Evolutionary conservation across 2,888 invertebrate species (phyloP).

Genomic region (Bursaphelenchus okinawaensis): DNA sequence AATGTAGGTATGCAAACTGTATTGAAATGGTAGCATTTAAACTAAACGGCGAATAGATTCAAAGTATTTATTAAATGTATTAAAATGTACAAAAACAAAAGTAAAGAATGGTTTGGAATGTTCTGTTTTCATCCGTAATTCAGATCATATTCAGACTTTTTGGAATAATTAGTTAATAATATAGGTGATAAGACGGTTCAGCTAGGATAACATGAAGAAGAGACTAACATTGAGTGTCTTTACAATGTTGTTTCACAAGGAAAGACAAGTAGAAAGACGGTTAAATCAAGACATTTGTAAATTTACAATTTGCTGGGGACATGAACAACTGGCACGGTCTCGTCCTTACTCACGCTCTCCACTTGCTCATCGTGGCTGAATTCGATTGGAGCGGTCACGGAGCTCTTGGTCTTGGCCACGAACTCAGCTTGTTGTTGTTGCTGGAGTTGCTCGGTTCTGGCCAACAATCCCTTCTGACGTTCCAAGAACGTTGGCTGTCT

Average conservation of each 20-base stretch:
- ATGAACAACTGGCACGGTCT: constrained; percentile 15
- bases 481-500: constrained; percentile 16
- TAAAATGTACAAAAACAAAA: too few species aligned
- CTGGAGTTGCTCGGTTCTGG: neutral
- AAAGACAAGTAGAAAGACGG: too few species aligned
- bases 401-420: constrained; percentile 12
- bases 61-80: neutral
- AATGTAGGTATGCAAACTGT: too few species aligned
- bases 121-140: neutral
- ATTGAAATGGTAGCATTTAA: too few species aligned
- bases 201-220: too few species aligned
- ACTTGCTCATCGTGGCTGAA: constrained; percentile 34
- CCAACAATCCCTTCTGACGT: neutral
- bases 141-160: constrained; percentile 13
- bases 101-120: neutral
- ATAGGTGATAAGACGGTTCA: too few species aligned
- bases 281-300: too few species aligned
- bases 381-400: constrained; percentile 20
- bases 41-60: neutral
- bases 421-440: constrained; percentile 8
- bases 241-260: too few species aligned
- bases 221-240: too few species aligned
- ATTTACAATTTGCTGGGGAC: constrained; percentile 1
- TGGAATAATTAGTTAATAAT: constrained; percentile 9
- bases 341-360: constrained; percentile 33